These are phyloP conservation scores for Oscheius myriophilus DNA, from an alignment of 2,888 invertebrate genomes.

Conservation along the genomic window DNA sequence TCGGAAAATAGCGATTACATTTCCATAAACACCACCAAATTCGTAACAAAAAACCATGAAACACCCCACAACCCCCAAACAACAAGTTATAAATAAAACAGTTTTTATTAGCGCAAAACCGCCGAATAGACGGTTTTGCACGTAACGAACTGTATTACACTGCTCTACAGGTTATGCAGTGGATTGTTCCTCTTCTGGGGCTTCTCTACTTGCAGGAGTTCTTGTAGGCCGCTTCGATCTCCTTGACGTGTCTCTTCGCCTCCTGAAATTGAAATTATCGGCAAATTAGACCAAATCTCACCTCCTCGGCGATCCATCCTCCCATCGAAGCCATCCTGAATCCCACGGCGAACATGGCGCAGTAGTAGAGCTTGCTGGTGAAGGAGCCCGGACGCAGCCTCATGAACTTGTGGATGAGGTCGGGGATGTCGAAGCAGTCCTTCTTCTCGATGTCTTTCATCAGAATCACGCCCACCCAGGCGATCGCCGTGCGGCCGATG, in stretches of 20 bases:
- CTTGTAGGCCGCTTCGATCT: not conserved
- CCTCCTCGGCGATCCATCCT: not conserved
- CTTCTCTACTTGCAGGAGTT: not conserved
- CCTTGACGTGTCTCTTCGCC: not conserved
- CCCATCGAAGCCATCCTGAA: not conserved
- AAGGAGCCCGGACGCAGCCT: slow-evolving; percentile 6
- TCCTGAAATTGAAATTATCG: no score
- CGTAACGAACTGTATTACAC: no score
- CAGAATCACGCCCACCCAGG: slow-evolving; percentile 35
- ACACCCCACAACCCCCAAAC: no score
- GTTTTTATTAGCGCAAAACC: no score
- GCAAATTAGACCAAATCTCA: no score
- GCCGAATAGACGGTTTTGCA: no score
- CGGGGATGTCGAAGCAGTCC: slow-evolving; percentile 39
- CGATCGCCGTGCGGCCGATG: slow-evolving; percentile 28
- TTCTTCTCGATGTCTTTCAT: slow-evolving; percentile 38
- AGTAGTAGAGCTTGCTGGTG: not conserved
- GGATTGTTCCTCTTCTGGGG: no score
- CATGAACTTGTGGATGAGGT: slow-evolving; percentile 25
- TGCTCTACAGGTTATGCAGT: no score
- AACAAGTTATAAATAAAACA: no score
- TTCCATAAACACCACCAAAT: no score
- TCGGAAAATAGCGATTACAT: no score
- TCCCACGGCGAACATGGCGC: not conserved
- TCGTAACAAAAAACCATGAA: no score